Evolutionary conservation across 2,797 vertebrate species (phyloP), one percentile per base, ranked within the genome.

Genomic region (Myripristis murdjan): DNA sequence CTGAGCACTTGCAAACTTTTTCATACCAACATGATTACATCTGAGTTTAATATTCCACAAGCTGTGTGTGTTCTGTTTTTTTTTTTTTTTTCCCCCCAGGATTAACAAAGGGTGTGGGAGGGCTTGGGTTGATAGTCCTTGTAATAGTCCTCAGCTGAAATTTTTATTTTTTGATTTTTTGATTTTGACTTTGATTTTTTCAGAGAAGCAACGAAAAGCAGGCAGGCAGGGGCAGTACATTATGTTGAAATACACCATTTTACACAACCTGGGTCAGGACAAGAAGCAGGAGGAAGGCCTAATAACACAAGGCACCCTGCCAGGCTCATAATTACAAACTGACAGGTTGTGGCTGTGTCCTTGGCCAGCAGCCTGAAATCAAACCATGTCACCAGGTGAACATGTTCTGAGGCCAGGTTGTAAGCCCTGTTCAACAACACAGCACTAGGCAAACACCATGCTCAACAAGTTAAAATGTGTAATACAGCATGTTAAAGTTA

Each of bases 251-350:
- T 23, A 22, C 22, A 48, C 18, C 18, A 6, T 26, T 52, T 10
- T 37, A 37, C 35, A 24, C 23, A 28, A 23, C 24, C 49, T 49
- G 41, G 11, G 23, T 52, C 49, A 28, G 14, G 20, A 23, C 16
- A 9, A 7, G 7, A 18, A 14, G 16, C 28, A 54, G 9, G 28
- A 33, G 16, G 52, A 10, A 8, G 26, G 53, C 58, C 55, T 22
- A 73, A 65, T 26, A 61, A 41, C 48, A 33, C 2, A 5, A 61
- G 68, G 73, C 43, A 69, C 61, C 60, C 37, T 49, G 56, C 73
- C 78, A 77, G 28, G 61, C 49, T 78, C 41, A 49, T 58, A 69
- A 81, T 81, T 72, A 75, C 52, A 73, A 60, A 52, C 31, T 41
- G 55, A 60, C 60, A 79, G 10, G 72, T 73, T 86, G 60, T 44